Conservation (phyloP, 2,888 invertebrate genomes). For the Caenorhabditis angaria region DNA sequence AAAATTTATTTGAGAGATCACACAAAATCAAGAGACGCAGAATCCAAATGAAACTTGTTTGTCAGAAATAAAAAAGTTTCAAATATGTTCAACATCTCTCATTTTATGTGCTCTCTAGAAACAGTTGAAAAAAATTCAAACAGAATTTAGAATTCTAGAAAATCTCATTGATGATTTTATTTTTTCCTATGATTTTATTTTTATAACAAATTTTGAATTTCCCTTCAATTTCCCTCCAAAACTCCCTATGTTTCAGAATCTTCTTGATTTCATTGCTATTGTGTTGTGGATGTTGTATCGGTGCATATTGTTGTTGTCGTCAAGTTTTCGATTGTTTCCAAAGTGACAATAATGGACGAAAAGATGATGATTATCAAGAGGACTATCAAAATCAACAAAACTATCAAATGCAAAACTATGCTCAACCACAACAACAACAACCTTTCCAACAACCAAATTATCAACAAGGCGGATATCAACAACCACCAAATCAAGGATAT, state of each 20-base stretch:
- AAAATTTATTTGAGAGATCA: too few relatives aligned
- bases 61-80: too few relatives aligned
- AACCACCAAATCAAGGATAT: slow-evolving; percentile 16
- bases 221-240: background rate
- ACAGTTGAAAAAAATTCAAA: too few relatives aligned
- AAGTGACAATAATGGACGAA: slow-evolving; percentile 39
- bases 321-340: slow-evolving; percentile 56
- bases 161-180: too few relatives aligned
- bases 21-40: too few relatives aligned
- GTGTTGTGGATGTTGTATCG: slow-evolving; percentile 63
- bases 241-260: slow-evolving; percentile 54
- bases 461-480: slow-evolving; percentile 15
- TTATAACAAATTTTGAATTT: background rate
- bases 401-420: slow-evolving; percentile 39
- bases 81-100: too few relatives aligned
- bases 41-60: too few relatives aligned
- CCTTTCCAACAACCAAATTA: slow-evolving; percentile 8
- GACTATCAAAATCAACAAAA: slow-evolving; percentile 36
- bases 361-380: slow-evolving; percentile 38
- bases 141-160: too few relatives aligned
- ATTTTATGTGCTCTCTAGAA: too few relatives aligned
- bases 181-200: too few relatives aligned
- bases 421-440: slow-evolving; percentile 15
- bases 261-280: slow-evolving; percentile 58
- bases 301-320: slow-evolving; percentile 62